These are phyloP conservation scores for Dasypolia templi DNA, from an alignment of 2,888 invertebrate species.

Conservation along the genomic window DNA sequence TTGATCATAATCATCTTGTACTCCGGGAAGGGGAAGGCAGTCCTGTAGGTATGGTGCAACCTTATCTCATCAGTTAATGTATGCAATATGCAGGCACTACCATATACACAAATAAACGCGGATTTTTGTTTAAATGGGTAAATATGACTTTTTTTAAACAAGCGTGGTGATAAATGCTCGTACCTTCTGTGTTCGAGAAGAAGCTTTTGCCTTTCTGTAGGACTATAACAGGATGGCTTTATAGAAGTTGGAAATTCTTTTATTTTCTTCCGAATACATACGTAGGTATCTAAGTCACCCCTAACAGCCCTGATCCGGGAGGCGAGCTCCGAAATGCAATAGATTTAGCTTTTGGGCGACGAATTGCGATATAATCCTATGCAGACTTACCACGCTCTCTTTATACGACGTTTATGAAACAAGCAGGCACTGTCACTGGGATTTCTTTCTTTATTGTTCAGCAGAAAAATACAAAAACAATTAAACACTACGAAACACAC, in stretches of 20 bases:
- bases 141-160: no score
- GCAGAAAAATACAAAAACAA: neutral
- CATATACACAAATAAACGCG: neutral
- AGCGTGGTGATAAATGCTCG: neutral
- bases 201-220: neutral
- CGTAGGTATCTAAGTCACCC: conserved; percentile 12
- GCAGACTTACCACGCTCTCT: conserved; percentile 19
- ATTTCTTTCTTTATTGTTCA: neutral
- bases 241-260: neutral
- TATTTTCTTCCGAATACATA: neutral
- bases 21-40: no score
- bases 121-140: no score
- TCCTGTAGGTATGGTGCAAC: neutral
- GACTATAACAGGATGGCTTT: no score
- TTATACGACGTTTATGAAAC: conserved; percentile 37
- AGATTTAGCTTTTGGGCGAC: conserved; percentile 49
- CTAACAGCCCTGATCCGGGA: conserved; percentile 29
- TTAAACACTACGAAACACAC: neutral
- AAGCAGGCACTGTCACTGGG: neutral
- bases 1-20: no score
- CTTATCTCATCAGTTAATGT: neutral
- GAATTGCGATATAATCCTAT: conserved; percentile 46
- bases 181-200: neutral
- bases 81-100: no score
- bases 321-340: conserved; percentile 53